Percentiles rank a stretch among this genome's conserved stretches.
Evolutionary conservation across 2,888 invertebrate species (phyloP).

Genomic region (Chrysomela aeneicollis): DNA sequence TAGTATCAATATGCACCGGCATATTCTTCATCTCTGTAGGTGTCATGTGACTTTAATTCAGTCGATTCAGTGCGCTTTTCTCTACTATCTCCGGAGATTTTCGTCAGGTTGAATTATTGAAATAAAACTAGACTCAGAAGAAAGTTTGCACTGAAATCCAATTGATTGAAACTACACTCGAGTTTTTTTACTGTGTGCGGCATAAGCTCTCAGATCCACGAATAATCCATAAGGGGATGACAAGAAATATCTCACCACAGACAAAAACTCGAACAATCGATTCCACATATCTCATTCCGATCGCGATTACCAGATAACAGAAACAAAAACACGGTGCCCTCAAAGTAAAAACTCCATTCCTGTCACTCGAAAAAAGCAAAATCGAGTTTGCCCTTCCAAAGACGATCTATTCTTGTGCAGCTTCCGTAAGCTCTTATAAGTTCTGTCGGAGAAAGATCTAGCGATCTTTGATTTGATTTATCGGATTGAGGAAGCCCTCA

Average conservation of each 20-base stretch:
- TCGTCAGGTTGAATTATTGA: too few relatives aligned
- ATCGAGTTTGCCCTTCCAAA: slow-evolving; percentile 35
- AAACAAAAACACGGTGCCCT: slow-evolving; percentile 15
- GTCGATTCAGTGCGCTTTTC: too few relatives aligned
- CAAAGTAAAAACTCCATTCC: slow-evolving; percentile 12
- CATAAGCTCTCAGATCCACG: too few relatives aligned
- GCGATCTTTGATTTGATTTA: slow-evolving; percentile 58
- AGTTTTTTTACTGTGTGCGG: too few relatives aligned
- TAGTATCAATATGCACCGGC: too few relatives aligned
- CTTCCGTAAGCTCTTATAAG: slow-evolving; percentile 45
- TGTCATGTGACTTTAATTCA: too few relatives aligned
- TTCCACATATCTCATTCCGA: neutral
- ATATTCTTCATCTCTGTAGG: too few relatives aligned
- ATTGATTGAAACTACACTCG: too few relatives aligned
- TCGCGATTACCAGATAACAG: slow-evolving; percentile 8
- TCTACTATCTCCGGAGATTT: too few relatives aligned
- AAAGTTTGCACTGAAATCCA: too few relatives aligned
- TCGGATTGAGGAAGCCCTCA: slow-evolving; percentile 54
- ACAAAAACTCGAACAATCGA: neutral
- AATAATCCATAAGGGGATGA: too few relatives aligned
- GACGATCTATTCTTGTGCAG: slow-evolving; percentile 40
- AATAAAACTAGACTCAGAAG: too few relatives aligned
- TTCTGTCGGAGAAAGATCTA: slow-evolving; percentile 44
- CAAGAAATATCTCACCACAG: neutral
- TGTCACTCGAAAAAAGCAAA: slow-evolving; percentile 22